Evolutionary conservation across 53 echinoderm and acorn worm species (phyloP), one percentile per base, ranked within the genome.

Genomic region (Temnopleurus reevesii): DNA sequence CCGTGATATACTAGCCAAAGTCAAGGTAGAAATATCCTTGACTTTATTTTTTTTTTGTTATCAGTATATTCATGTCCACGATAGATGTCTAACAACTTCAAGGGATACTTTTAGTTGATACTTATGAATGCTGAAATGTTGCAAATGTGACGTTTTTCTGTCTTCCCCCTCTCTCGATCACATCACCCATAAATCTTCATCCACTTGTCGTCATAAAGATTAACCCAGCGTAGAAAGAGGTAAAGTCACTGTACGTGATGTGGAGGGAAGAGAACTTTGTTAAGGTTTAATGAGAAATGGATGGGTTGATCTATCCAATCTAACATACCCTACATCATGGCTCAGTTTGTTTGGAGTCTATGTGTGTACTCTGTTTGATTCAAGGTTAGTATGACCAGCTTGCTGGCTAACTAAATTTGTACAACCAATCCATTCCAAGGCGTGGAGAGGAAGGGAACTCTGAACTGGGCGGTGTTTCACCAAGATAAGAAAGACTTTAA

Each of bases 201-300:
- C 10, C 36, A 36, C 36, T 41, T 71, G 71, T 18, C 71, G 71
- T 71, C 71, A 71, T 71, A 71, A 71, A 71, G 71, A 71, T 71
- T 71, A 71, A 71, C 71, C 23, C n/a, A 3, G 18, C 8, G 8
- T 25, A 71, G 43, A 41, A 71, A 71, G 41, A 41, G 28, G 71
- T 41, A 71, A 41, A 71, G 71, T 71, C 71, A 71, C 23, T 8
- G 38, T 71, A 21, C 71, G 71, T 71, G 71, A 71, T 71, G n/a
- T 41, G 41, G 23, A 41, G 21, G 71, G 71, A 71, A 71, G 41
- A 41, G 38, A 41, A 41, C 71, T 71, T 71, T 38, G 71, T 71
- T 71, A 71, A 71, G 71, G 71, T 71, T 41, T 71, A 71, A 71
- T 71, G 71, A 71, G 71, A 71, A 71, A 71, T 71, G 71, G 71